Conservation (phyloP, 2,113 vertebrate species). For the Sceloporus tristichus region DNA sequence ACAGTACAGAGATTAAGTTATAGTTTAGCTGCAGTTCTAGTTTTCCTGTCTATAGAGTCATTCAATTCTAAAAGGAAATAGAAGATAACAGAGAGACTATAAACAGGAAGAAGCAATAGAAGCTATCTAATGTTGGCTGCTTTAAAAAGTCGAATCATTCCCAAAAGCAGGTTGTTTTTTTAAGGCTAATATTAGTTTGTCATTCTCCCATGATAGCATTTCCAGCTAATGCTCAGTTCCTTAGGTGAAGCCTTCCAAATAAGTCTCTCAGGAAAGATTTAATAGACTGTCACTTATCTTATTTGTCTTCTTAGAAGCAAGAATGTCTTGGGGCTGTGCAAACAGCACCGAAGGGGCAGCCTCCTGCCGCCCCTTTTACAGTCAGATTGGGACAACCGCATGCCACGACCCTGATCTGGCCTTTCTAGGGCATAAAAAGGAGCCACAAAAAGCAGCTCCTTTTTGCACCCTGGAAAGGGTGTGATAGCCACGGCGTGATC, state of each 20-base stretch:
- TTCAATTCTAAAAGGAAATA: background rate
- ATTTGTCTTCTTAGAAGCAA: background rate
- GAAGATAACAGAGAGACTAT: background rate
- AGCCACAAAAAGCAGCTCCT: no score
- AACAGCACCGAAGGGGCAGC: no score
- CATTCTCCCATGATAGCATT: background rate
- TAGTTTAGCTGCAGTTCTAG: background rate
- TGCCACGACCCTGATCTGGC: no score
- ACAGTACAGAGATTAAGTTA: background rate
- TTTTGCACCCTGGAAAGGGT: no score
- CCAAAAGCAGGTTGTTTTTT: background rate
- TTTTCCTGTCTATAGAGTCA: background rate
- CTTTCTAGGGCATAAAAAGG: no score
- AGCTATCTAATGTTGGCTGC: background rate
- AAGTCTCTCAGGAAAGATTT: background rate
- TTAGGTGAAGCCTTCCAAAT: background rate
- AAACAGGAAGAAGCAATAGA: slow-evolving; percentile 1
- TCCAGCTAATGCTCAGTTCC: fast-evolving
- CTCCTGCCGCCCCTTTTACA: no score
- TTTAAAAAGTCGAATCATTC: background rate
- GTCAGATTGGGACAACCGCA: no score
- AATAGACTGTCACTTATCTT: background rate
- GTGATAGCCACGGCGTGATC: no score
- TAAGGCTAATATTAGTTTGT: background rate
- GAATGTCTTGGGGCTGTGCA: no score